phyloP scores from a whole-genome alignment of 2,888 invertebrate genomes.

The Plagodis pulveraria region DNA sequence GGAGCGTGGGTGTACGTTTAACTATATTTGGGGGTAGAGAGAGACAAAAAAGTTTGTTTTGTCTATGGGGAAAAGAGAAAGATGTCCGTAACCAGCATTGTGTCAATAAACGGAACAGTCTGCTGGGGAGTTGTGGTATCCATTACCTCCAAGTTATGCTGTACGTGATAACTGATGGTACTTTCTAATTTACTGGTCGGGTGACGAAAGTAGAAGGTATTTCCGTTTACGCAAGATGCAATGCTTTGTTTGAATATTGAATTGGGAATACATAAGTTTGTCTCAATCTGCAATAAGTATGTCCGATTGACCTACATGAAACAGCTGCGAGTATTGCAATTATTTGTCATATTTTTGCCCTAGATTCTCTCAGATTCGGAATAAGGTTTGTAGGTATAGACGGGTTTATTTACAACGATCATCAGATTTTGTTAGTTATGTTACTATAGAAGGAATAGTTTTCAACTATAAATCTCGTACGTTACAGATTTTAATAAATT shows the following conservation, averaged over 20 bases:
- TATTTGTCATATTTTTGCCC: not conserved
- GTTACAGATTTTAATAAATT: too few relatives aligned
- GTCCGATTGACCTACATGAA: conserved; percentile 10
- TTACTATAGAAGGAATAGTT: too few relatives aligned
- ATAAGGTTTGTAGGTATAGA: not conserved
- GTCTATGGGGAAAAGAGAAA: conserved; percentile 66
- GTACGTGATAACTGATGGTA: conserved; percentile 64
- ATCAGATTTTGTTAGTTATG: too few relatives aligned
- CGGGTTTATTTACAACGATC: too few relatives aligned
- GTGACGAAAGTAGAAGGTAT: conserved; percentile 41
- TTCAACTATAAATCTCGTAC: too few relatives aligned
- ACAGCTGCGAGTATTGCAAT: conserved; percentile 13
- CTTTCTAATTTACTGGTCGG: conserved; percentile 66
- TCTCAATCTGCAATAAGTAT: conserved; percentile 5
- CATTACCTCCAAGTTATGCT: conserved; percentile 61
- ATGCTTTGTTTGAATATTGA: not conserved
- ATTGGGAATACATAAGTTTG: not conserved
- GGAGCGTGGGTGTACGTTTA: conserved; percentile 75
- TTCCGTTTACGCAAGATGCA: conserved; percentile 15
- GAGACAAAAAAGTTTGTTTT: conserved; percentile 68
- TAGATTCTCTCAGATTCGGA: not conserved
- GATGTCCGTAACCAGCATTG: conserved; percentile 57
- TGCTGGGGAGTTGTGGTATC: conserved; percentile 67
- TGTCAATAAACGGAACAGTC: conserved; percentile 69
- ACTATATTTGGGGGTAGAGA: conserved; percentile 79